phyloP scores from a whole-genome alignment of 2,888 invertebrate species.

The Cordilura impudica region DNA sequence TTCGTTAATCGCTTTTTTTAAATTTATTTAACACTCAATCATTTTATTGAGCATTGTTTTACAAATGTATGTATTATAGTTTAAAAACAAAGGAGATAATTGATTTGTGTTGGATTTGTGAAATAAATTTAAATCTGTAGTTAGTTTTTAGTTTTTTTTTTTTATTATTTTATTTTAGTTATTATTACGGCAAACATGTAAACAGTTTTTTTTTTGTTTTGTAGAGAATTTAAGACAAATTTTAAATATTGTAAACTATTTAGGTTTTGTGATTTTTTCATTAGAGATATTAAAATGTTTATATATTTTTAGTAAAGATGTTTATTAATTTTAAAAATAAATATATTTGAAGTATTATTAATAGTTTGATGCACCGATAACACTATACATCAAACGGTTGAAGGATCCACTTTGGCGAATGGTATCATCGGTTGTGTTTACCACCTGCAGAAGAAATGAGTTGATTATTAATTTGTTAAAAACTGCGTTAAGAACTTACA shows the following conservation, averaged over 20 bases:
- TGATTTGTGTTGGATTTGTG: background rate
- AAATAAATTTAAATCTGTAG: constrained; percentile 11
- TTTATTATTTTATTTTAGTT: constrained; percentile 37
- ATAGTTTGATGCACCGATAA: constrained; percentile 87
- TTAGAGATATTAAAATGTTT: constrained; percentile 36
- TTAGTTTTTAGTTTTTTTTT: constrained; percentile 32
- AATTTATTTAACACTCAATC: background rate
- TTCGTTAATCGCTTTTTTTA: constrained; percentile 9
- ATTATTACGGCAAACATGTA: constrained; percentile 43
- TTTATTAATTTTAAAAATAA: constrained; percentile 46
- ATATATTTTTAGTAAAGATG: constrained; percentile 40
- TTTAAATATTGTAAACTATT: constrained; percentile 40
- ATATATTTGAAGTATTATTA: constrained; percentile 70
- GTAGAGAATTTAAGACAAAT: constrained; percentile 27
- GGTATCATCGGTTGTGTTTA: constrained; percentile 84
- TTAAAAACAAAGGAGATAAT: background rate
- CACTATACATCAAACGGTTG: constrained; percentile 94
- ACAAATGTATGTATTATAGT: background rate
- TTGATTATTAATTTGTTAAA: background rate
- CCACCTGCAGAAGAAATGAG: constrained; percentile 69
- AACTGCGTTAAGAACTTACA: constrained; percentile 71
- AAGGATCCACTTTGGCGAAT: constrained; percentile 95
- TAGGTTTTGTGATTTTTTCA: constrained; percentile 38
- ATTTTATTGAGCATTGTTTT: background rate
- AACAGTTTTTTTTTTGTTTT: constrained; percentile 32